Percentiles rank a stretch among this genome's conserved stretches.
These are phyloP conservation scores for Anguilla obscura DNA, from an alignment of 2,797 vertebrate species.

Conservation along the genomic window DNA sequence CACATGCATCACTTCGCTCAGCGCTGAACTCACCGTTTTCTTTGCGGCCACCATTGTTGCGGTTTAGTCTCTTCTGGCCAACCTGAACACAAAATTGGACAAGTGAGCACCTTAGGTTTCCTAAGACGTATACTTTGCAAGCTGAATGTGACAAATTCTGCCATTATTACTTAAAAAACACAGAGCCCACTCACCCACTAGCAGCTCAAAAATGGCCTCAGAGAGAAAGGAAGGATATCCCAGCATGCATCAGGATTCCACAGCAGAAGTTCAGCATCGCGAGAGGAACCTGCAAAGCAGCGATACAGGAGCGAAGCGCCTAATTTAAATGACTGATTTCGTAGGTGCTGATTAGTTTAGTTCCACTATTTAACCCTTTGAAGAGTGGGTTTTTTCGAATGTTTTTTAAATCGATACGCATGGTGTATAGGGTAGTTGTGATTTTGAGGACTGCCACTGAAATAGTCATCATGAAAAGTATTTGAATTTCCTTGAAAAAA, in stretches of 20 bases:
- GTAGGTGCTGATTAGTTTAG: too few species aligned
- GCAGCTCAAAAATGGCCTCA: constrained; percentile 85
- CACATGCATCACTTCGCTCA: constrained; percentile 13
- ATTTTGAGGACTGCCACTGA: too few species aligned
- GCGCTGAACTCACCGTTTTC: constrained; percentile 87
- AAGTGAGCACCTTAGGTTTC: constrained; percentile 2
- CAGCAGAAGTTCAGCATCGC: constrained; percentile 7
- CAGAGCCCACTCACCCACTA: constrained; percentile 73
- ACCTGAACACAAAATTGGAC: constrained; percentile 62
- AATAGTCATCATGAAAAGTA: too few species aligned
- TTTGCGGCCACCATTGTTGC: constrained; percentile 95
- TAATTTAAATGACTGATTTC: neutral
- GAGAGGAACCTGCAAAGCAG: neutral
- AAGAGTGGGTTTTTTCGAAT: too few species aligned
- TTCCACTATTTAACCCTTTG: too few species aligned
- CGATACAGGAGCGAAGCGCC: neutral
- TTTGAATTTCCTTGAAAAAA: too few species aligned
- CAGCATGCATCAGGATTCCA: constrained; percentile 56
- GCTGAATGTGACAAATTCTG: rapidly evolving
- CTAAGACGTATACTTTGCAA: neutral
- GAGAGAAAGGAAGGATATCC: constrained; percentile 77
- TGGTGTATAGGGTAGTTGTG: too few species aligned
- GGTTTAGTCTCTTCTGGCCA: constrained; percentile 70
- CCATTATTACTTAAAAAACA: constrained; percentile 32
- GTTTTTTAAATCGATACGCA: too few species aligned